Conservation (phyloP, 1,140 invertebrate genomes). For the Aphelenchoides fujianensis region DNA sequence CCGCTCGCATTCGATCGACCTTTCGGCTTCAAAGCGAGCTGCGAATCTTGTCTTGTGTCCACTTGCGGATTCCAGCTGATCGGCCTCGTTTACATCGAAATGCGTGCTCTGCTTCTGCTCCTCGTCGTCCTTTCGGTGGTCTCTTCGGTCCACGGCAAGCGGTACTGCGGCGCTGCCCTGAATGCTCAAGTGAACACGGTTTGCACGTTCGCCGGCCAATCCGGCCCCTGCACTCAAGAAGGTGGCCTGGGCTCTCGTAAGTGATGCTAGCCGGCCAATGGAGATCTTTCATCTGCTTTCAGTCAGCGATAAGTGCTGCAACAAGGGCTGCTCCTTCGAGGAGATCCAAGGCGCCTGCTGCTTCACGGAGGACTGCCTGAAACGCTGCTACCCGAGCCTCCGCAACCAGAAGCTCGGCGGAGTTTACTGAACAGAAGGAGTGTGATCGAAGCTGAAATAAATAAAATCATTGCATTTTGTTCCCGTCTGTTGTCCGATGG, state of each 20-base stretch:
- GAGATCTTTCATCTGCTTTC: too few species aligned
- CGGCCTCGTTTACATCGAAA: slow-evolving; percentile 8
- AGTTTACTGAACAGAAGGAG: slow-evolving; percentile 13
- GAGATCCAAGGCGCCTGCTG: not conserved
- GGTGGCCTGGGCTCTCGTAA: too few species aligned
- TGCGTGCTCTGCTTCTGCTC: not conserved
- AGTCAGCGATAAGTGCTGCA: not conserved
- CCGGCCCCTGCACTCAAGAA: not conserved
- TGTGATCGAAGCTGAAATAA: too few species aligned
- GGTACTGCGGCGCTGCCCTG: not conserved
- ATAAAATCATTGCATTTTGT: too few species aligned
- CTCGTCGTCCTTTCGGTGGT: slow-evolving; percentile 9
- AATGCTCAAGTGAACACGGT: not conserved
- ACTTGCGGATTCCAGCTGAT: too few species aligned
- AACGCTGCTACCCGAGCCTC: not conserved
- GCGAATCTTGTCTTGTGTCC: too few species aligned
- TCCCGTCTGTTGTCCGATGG: too few species aligned
- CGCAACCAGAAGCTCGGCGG: slow-evolving; percentile 1
- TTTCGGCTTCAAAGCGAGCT: too few species aligned
- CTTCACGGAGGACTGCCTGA: not conserved
- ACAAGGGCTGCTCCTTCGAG: not conserved
- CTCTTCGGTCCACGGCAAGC: not conserved
- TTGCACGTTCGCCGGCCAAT: not conserved
- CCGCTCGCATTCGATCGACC: too few species aligned
- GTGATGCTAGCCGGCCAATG: too few species aligned